Conservation (phyloP, 2,113 vertebrate species). For the Psilopsiagon aymara region DNA sequence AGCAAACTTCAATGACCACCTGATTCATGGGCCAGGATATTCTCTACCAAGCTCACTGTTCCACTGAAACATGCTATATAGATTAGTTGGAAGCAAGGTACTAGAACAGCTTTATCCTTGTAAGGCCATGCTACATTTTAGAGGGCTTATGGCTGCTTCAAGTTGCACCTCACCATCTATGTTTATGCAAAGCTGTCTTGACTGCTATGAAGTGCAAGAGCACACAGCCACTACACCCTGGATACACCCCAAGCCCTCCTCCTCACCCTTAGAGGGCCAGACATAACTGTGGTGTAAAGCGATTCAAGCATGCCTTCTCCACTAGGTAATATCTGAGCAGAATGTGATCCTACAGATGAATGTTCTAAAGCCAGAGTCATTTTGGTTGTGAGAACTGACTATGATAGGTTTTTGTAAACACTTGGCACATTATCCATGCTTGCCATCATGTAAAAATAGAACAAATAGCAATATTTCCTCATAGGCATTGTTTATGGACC, state of each 20-base stretch:
- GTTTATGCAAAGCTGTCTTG: not conserved
- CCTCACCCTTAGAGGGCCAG: not conserved
- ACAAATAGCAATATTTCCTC: not conserved
- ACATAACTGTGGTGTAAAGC: not conserved
- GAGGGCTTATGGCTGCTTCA: not conserved
- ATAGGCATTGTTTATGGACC: not conserved
- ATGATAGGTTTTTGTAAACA: not conserved
- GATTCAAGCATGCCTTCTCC: not conserved
- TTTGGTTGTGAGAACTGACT: not conserved
- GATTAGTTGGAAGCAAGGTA: not conserved
- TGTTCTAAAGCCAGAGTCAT: not conserved
- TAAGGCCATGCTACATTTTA: not conserved
- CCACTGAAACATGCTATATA: not conserved
- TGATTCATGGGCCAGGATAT: not conserved
- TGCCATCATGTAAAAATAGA: not conserved
- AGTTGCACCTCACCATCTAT: not conserved
- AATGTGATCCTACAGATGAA: not conserved
- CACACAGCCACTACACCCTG: not conserved
- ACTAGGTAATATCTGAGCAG: not conserved
- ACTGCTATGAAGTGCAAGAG: not conserved
- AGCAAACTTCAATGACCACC: not conserved
- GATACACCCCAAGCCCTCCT: not conserved
- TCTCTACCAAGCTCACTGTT: not conserved
- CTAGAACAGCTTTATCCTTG: not conserved
- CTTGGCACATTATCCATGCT: not conserved